These are phyloP conservation scores for Margaritifera margaritifera DNA, from an alignment of 2,888 invertebrate genomes.

Conservation along the genomic window DNA sequence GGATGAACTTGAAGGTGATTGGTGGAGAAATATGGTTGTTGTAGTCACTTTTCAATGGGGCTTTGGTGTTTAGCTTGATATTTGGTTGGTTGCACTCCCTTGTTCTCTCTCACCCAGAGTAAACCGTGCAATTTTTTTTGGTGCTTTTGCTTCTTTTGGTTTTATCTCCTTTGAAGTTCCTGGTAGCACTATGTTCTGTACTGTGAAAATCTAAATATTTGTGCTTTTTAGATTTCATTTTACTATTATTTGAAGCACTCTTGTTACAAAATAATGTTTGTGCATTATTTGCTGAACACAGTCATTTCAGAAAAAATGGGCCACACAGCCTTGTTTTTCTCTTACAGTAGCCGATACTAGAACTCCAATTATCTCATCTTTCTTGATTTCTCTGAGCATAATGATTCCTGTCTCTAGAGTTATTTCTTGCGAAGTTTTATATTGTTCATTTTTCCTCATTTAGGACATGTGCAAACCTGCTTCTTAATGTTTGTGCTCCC, in stretches of 20 bases:
- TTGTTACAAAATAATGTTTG: neutral
- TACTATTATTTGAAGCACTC: neutral
- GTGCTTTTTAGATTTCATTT: neutral
- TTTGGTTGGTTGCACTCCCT: neutral
- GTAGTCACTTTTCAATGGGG: neutral
- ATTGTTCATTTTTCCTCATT: neutral
- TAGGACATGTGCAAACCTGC: too few relatives aligned
- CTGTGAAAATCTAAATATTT: neutral
- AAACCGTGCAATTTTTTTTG: constrained; percentile 8
- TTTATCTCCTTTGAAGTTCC: neutral
- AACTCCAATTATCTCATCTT: neutral
- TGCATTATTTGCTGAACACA: neutral
- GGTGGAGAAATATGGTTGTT: constrained; percentile 19
- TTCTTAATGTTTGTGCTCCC: too few relatives aligned
- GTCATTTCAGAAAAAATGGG: neutral
- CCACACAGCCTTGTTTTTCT: neutral
- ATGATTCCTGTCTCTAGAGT: neutral
- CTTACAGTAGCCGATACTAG: neutral
- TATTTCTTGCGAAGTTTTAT: constrained; percentile 1
- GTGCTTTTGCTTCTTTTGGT: neutral
- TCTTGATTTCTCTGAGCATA: constrained; percentile 5
- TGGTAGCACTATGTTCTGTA: neutral
- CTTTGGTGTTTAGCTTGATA: neutral
- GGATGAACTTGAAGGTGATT: constrained; percentile 64
- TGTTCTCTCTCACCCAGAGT: neutral